Percentiles rank a stretch among this genome's conserved stretches.
These are phyloP conservation scores for Andricus quercusramuli DNA, from an alignment of 2,888 invertebrate species.

Conservation along the genomic window DNA sequence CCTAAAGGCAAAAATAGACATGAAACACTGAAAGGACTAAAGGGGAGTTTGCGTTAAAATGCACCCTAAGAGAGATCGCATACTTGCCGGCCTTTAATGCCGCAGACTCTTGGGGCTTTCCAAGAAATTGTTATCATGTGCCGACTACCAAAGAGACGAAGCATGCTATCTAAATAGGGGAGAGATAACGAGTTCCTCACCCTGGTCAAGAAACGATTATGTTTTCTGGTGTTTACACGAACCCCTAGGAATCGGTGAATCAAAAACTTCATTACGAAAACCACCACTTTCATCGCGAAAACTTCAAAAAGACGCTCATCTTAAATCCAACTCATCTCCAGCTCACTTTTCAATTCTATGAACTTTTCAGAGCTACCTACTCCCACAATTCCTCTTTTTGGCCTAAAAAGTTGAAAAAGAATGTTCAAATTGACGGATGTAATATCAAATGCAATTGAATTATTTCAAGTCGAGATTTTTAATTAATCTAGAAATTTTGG, in stretches of 20 bases:
- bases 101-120: slow-evolving; percentile 30
- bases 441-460: no score
- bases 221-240: slow-evolving; percentile 44
- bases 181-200: slow-evolving; percentile 46
- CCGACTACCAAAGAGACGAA: slow-evolving; percentile 42
- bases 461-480: no score
- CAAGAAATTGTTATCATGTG: slow-evolving; percentile 41
- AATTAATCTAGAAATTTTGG: no score
- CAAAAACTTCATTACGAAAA: slow-evolving; percentile 33
- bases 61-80: slow-evolving; percentile 35
- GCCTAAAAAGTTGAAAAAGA: no score
- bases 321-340: not conserved
- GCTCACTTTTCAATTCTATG: not conserved
- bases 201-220: slow-evolving; percentile 44
- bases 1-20: not conserved
- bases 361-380: not conserved
- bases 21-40: slow-evolving; percentile 46
- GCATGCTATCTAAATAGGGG: slow-evolving; percentile 43
- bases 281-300: slow-evolving; percentile 31
- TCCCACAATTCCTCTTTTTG: no score
- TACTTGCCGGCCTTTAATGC: slow-evolving; percentile 42
- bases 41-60: slow-evolving; percentile 29
- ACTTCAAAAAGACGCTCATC: slow-evolving; percentile 23
- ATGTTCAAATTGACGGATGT: no score
- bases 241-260: slow-evolving; percentile 40